Base-by-base conservation (phyloP, 2,888 invertebrate species). In the Tubulanus polymorphus region DNA sequence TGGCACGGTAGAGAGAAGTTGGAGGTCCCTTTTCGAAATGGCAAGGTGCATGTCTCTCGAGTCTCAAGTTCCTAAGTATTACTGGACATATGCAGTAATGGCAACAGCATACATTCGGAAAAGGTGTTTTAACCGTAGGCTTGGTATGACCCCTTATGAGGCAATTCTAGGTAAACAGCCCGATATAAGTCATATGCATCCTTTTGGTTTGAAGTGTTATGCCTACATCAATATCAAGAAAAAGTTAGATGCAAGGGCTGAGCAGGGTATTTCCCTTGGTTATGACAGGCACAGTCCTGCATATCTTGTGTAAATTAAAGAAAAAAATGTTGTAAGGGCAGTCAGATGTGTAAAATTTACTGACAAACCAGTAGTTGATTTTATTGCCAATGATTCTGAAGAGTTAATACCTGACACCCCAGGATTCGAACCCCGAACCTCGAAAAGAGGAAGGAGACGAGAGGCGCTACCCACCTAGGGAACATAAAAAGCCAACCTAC, bases 161-260 rank as follows among this genome's bases (percentile, higher is more conserved):
- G 30, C 51, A 15, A 23, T 58, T 18, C 54, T 54, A 18, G 50
- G 51, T 37, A 0, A 25, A 1, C 54, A 45, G 32, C 59, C 61
- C 26, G 51, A 60, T 30, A 10, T 60, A 5, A 28, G 28, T 12
- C 37, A 51, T 28, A 53, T 62, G 57, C 49, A 53, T 6, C 20
- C 30, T 1, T 61, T 61, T 56, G 61, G 59, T 15, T 45, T 29
- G 25, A 32, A 51, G 20, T 61, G 56, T 51, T 56, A 48, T 50
- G 58, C 47, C 1, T 61, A 58, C 37, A 28, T 23, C 15, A 48
- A 56, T 20, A 10, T 53, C 12, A 50, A 28, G 45, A 51, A 47
- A 27, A 61, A 63, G 41, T 29, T 61, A 32, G 61, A 63, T 48
- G n/a, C 30, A 8, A 50, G 59, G 23, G 35, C 53, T 29, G 28